Conservation (phyloP, 2,888 invertebrate species). For the Cecidostiba fungosa region DNA sequence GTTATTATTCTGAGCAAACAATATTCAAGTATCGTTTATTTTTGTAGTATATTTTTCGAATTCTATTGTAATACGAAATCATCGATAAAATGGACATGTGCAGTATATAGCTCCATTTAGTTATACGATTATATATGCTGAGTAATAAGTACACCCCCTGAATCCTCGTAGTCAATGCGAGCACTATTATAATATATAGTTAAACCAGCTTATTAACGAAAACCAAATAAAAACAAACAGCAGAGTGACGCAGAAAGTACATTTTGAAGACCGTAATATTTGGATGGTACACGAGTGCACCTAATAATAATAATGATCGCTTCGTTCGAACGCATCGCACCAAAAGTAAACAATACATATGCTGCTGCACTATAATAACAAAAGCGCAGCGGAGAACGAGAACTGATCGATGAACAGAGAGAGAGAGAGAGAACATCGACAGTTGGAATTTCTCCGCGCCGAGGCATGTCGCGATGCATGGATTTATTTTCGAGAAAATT, state of each 20-base stretch:
- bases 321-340: conserved; percentile 36
- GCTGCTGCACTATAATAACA: conserved; percentile 15
- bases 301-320: conserved; percentile 7
- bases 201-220: conserved; percentile 30
- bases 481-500: conserved; percentile 41
- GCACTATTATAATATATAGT: conserved; percentile 22
- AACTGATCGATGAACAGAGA: conserved; percentile 29
- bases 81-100: no score
- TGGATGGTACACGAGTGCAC: conserved; percentile 33
- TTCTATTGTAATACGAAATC: no score
- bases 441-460: conserved; percentile 27
- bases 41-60: no score
- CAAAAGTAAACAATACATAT: background rate
- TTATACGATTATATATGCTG: no score
- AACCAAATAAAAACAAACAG: background rate
- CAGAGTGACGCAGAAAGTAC: background rate
- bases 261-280: background rate
- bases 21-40: background rate
- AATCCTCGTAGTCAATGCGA: background rate
- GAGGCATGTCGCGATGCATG: conserved; percentile 66
- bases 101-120: no score
- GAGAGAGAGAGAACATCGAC: background rate
- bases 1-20: no score
- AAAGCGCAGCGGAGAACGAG: conserved; percentile 16
- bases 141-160: no score